phyloP scores from a whole-genome alignment of 1,140 invertebrate species.

The Penaeus japonicus region DNA sequence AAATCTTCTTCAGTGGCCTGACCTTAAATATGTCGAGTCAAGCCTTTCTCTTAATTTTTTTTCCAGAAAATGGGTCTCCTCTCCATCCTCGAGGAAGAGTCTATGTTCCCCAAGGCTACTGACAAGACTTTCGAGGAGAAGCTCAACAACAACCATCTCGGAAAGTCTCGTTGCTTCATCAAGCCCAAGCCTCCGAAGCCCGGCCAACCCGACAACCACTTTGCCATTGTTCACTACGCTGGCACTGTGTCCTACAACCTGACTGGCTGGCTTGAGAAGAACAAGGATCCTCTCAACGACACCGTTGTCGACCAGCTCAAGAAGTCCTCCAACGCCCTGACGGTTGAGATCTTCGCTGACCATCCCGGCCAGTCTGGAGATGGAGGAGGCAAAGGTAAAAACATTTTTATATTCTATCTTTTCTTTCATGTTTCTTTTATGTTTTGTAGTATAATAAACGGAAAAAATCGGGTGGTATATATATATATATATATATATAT shows the following conservation, averaged over 20 bases:
- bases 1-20: too few relatives aligned
- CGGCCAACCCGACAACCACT: constrained; percentile 7
- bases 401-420: too few relatives aligned
- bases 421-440: too few relatives aligned
- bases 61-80: constrained; percentile 33
- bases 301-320: constrained; percentile 38
- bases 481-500: neutral
- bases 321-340: constrained; percentile 11
- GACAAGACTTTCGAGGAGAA: constrained; percentile 21
- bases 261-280: constrained; percentile 47
- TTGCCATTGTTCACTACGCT: constrained; percentile 49
- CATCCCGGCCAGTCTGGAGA: constrained; percentile 43
- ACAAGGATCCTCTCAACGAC: constrained; percentile 49
- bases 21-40: too few relatives aligned
- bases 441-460: too few relatives aligned
- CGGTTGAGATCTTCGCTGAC: constrained; percentile 18
- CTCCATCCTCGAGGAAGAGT: constrained; percentile 26
- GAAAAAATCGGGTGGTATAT: neutral
- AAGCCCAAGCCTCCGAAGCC: constrained; percentile 23
- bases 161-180: constrained; percentile 2
- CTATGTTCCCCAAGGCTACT: constrained; percentile 32
- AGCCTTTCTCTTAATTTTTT: too few relatives aligned
- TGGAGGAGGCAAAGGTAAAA: neutral
- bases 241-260: constrained; percentile 45
- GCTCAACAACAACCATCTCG: constrained; percentile 8